These are phyloP conservation scores for Aphelocoma coerulescens DNA, from an alignment of 2,113 vertebrate species.

Conservation along the genomic window DNA sequence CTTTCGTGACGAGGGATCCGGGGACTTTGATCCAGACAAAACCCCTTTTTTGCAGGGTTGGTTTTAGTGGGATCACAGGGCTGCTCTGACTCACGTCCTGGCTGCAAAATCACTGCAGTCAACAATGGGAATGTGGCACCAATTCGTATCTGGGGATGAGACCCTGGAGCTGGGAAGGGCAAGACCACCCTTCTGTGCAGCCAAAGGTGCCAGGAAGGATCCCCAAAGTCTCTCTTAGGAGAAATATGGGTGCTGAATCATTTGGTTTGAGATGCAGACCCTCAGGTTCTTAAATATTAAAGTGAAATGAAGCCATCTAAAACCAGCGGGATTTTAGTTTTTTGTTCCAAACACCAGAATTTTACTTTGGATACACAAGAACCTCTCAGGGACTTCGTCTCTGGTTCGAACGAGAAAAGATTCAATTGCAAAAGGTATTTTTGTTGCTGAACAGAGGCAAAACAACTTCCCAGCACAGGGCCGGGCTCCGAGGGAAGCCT, in stretches of 20 bases:
- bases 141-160: rapidly evolving
- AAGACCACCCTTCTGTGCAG: background rate
- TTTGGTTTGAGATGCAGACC: background rate
- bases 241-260: background rate
- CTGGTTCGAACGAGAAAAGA: background rate
- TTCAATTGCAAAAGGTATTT: background rate
- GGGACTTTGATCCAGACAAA: slow-evolving; percentile 18
- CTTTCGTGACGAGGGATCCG: background rate
- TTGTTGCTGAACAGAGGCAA: background rate
- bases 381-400: background rate
- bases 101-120: background rate
- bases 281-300: background rate
- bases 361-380: background rate
- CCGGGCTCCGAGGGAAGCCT: background rate
- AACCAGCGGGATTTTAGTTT: background rate
- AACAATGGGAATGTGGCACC: background rate
- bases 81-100: background rate
- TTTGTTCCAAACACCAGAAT: background rate
- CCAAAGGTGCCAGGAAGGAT: background rate
- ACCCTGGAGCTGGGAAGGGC: background rate
- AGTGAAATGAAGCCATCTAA: background rate
- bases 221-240: background rate
- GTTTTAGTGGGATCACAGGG: background rate
- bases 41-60: background rate
- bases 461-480: background rate